Percentiles rank a stretch among this genome's conserved stretches.
phyloP scores from a whole-genome alignment of 2,888 invertebrate genomes.

The Euspilapteryx auroguttella region DNA sequence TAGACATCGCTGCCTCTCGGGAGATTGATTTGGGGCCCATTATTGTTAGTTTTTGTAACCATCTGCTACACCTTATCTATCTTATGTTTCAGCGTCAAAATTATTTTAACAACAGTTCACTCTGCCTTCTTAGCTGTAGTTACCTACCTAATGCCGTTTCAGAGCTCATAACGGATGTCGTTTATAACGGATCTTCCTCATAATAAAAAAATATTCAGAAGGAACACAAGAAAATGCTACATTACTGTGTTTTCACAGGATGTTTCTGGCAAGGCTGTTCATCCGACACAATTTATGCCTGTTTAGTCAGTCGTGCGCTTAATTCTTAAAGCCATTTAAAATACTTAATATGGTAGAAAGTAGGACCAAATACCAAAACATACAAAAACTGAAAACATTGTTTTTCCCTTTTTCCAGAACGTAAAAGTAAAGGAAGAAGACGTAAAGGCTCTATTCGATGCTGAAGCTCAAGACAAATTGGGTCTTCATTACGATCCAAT shows the following conservation, averaged over 20 bases:
- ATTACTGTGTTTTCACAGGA: too few relatives aligned
- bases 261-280: too few relatives aligned
- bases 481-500: constrained; percentile 26
- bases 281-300: too few relatives aligned
- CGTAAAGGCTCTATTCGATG: constrained; percentile 20
- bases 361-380: not conserved
- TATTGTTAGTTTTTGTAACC: constrained; percentile 18
- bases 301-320: too few relatives aligned
- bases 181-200: too few relatives aligned
- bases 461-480: constrained; percentile 14
- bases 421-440: constrained; percentile 26
- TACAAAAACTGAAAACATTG: not conserved
- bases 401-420: constrained; percentile 13
- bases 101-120: not conserved
- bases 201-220: not conserved
- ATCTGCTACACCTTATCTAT: not conserved
- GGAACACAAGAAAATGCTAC: not conserved
- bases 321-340: too few relatives aligned
- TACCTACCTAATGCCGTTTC: constrained; percentile 7
- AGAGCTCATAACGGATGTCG: constrained; percentile 32
- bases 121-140: not conserved
- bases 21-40: constrained; percentile 36
- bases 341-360: too few relatives aligned
- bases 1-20: constrained; percentile 30
- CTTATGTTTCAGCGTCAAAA: too few relatives aligned